Conservation (phyloP, 2,797 vertebrate genomes). For the Anas bernieri region DNA sequence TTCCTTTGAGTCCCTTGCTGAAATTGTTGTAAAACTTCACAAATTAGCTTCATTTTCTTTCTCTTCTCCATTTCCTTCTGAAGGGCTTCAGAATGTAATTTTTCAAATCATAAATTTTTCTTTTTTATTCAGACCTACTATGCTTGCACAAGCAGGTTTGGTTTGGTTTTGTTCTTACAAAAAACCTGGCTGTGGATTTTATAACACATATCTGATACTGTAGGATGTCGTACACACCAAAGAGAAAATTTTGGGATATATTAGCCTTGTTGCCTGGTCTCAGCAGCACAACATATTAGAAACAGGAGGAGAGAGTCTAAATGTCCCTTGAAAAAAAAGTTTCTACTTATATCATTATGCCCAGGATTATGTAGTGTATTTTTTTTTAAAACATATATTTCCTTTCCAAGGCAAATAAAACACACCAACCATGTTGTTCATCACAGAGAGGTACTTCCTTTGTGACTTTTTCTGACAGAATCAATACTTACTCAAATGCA, state of each 20-base stretch:
- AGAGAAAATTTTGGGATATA: background rate
- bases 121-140: background rate
- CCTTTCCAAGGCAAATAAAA: background rate
- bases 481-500: conserved; percentile 92
- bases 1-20: background rate
- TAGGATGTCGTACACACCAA: background rate
- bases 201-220: background rate
- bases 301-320: background rate
- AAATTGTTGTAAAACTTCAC: background rate
- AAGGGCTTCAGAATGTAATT: background rate
- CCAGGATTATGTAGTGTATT: background rate
- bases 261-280: background rate
- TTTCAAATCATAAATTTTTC: background rate
- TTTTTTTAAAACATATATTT: background rate
- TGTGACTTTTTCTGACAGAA: background rate
- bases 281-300: background rate
- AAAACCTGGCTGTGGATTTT: background rate
- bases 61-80: background rate
- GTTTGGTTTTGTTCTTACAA: background rate
- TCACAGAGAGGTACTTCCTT: background rate
- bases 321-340: background rate
- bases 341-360: background rate
- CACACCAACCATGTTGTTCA: background rate
- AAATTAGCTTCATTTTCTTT: background rate
- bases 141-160: background rate